Evolutionary conservation across 1,140 invertebrate species (phyloP).

Genomic region (Acromyrmex charruanus): DNA sequence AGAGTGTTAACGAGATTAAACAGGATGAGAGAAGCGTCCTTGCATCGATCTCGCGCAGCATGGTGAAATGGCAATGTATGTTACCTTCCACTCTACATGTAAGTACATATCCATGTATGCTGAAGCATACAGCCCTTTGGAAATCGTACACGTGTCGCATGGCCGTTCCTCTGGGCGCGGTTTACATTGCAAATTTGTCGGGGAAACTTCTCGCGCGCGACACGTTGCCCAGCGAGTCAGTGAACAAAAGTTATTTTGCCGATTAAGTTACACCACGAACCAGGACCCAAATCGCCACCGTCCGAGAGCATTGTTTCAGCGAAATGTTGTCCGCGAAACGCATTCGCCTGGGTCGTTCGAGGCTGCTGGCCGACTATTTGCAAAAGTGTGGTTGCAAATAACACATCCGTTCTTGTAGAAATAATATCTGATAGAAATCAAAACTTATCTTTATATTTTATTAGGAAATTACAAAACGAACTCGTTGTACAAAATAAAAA

Average conservation of each 20-base stretch:
- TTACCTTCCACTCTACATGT: not conserved
- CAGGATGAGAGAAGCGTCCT: constrained; percentile 39
- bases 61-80: not conserved
- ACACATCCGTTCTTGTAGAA: not conserved
- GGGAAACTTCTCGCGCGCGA: constrained; percentile 76
- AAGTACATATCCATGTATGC: not conserved
- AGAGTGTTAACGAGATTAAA: constrained; percentile 53
- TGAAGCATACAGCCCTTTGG: constrained; percentile 52
- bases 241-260: constrained; percentile 78
- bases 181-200: constrained; percentile 85
- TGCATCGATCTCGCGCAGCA: constrained; percentile 39
- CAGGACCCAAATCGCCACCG: constrained; percentile 25
- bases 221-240: constrained; percentile 67
- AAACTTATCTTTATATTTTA: not conserved
- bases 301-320: constrained; percentile 39
- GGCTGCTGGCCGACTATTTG: not conserved
- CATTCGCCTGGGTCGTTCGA: not conserved
- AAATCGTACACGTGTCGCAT: constrained; percentile 78
- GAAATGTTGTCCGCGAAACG: constrained; percentile 43
- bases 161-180: constrained; percentile 70
- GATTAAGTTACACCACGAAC: constrained; percentile 80
- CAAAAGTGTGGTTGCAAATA: not conserved
- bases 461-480: not conserved
- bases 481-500: not conserved
- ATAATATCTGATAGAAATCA: not conserved